Conservation (phyloP, 2,797 vertebrate species). For the Triplophysa bombifrons region DNA sequence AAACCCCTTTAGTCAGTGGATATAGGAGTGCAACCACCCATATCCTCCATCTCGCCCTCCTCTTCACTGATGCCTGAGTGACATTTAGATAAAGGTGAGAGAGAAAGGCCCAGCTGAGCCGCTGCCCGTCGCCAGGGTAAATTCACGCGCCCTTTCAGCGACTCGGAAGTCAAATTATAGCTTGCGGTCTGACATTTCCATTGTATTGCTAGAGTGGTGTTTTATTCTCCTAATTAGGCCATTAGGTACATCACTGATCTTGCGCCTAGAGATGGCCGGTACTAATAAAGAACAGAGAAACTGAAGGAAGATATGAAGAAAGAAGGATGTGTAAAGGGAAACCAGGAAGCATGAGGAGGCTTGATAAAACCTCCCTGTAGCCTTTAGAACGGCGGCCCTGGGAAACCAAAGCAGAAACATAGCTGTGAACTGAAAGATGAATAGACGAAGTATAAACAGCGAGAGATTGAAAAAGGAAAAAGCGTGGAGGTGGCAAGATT, state of each 20-base stretch:
- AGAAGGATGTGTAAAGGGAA: constrained; percentile 18
- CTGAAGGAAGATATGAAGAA: constrained; percentile 20
- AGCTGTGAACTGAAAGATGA: constrained; percentile 16
- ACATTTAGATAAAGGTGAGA: constrained; percentile 80
- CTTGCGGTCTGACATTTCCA: constrained; percentile 76
- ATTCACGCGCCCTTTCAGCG: constrained; percentile 67
- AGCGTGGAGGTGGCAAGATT: constrained; percentile 14
- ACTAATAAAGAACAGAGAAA: constrained; percentile 58
- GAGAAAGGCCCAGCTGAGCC: constrained; percentile 60
- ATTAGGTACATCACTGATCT: constrained; percentile 70
- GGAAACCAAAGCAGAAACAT: constrained; percentile 26
- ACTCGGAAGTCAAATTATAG: constrained; percentile 74
- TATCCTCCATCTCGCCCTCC: constrained; percentile 24
- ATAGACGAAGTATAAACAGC: constrained; percentile 15
- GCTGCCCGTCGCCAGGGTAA: constrained; percentile 60
- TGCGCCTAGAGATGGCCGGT: constrained; percentile 46
- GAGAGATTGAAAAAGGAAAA: not conserved
- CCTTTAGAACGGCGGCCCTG: constrained; percentile 1
- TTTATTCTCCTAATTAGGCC: constrained; percentile 78
- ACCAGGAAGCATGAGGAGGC: constrained; percentile 3
- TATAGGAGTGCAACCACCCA: constrained; percentile 29
- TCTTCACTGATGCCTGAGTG: constrained; percentile 68
- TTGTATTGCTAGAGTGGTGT: constrained; percentile 62
- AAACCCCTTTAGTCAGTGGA: constrained; percentile 45
- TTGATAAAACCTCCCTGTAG: constrained; percentile 22